phyloP scores from a whole-genome alignment of 2,113 vertebrate genomes.

The Pogona vitticeps region DNA sequence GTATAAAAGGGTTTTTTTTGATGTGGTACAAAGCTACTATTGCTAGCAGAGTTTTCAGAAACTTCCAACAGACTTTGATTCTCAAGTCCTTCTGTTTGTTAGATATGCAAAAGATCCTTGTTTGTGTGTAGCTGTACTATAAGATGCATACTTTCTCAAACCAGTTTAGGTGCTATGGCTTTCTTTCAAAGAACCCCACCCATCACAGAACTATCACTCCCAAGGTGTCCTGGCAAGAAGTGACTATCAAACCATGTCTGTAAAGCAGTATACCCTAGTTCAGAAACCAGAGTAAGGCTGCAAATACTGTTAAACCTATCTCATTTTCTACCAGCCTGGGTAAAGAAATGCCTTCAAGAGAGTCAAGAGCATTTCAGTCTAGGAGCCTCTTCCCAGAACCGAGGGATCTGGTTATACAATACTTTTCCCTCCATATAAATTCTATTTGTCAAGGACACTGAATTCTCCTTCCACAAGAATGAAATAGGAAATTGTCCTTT shows the following conservation, averaged over 20 bases:
- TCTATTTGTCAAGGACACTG: not conserved
- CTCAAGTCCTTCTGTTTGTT: no score
- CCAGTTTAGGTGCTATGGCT: not conserved
- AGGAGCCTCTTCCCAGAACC: slow-evolving; percentile 39
- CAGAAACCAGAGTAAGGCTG: not conserved
- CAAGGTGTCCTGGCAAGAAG: not conserved
- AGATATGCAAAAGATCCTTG: no score
- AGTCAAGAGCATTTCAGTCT: not conserved
- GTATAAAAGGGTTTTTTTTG: no score
- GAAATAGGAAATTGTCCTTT: not conserved
- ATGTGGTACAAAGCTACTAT: no score
- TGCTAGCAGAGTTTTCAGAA: no score
- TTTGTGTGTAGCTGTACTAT: no score
- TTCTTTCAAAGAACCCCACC: not conserved
- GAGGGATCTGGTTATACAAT: not conserved
- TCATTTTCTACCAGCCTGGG: not conserved
- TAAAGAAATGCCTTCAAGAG: not conserved
- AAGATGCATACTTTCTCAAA: not conserved
- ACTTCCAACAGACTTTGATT: no score
- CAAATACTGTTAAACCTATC: not conserved
- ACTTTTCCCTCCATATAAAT: no score
- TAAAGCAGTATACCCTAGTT: not conserved
- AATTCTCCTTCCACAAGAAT: not conserved
- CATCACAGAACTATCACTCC: not conserved
- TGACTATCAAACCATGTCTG: not conserved